phyloP scores from a whole-genome alignment of 2,888 invertebrate genomes.

The Melitaea athalia region DNA sequence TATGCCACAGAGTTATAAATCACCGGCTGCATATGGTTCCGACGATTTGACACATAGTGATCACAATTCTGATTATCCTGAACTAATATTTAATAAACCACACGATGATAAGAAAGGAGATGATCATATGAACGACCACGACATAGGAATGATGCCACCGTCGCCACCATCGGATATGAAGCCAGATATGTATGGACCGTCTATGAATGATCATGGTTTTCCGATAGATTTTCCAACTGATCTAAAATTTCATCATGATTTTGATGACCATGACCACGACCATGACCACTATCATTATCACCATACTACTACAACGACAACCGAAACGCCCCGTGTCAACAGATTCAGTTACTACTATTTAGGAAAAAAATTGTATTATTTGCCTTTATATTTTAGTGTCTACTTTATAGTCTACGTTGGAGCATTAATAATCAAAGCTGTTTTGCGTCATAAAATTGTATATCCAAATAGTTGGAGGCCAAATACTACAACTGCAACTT shows the following conservation, averaged over 20 bases:
- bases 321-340: conserved; percentile 82
- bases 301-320: conserved; percentile 67
- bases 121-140: conserved; percentile 50
- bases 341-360: conserved; percentile 88
- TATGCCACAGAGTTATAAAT: conserved; percentile 35
- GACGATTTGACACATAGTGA: conserved; percentile 51
- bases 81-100: conserved; percentile 62
- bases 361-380: conserved; percentile 88
- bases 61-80: conserved; percentile 63
- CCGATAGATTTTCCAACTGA: conserved; percentile 74
- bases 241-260: conserved; percentile 68
- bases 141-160: conserved; percentile 65
- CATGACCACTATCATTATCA: conserved; percentile 66
- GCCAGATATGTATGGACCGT: conserved; percentile 51
- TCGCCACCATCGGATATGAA: conserved; percentile 53
- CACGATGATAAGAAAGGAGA: conserved; percentile 46
- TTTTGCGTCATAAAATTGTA: conserved; percentile 87
- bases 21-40: conserved; percentile 49
- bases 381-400: conserved; percentile 89
- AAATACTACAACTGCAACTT: conserved; percentile 63
- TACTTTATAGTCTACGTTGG: conserved; percentile 87
- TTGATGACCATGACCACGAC: conserved; percentile 62
- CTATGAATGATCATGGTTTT: conserved; percentile 67
- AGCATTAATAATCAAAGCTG: conserved; percentile 87
- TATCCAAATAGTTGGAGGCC: conserved; percentile 82